phyloP scores from a whole-genome alignment of 2,113 vertebrate species.

The Microcebus griseorufus region DNA sequence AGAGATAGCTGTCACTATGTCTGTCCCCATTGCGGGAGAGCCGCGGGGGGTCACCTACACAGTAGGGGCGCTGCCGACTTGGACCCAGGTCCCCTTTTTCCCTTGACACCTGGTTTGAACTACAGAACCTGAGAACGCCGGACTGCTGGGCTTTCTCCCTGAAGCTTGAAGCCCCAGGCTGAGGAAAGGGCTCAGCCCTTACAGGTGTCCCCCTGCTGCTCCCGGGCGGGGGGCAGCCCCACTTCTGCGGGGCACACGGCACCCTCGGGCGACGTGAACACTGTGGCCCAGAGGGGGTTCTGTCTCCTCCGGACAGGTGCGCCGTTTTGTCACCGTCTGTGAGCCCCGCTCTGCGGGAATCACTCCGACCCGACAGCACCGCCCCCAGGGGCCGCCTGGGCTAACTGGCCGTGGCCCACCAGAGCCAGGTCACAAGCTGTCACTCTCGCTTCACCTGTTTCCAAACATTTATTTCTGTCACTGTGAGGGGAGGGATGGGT shows the following conservation, averaged over 20 bases:
- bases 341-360: background rate
- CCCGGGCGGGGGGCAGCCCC: background rate
- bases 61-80: background rate
- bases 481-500: no score
- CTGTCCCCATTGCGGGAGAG: background rate
- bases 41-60: rapidly evolving
- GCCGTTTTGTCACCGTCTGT: background rate
- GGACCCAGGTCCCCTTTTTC: background rate
- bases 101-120: background rate
- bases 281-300: background rate
- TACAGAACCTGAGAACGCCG: background rate
- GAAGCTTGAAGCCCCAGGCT: no score
- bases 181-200: background rate
- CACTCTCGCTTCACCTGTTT: background rate
- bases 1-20: background rate
- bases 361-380: rapidly evolving
- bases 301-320: background rate
- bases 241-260: background rate
- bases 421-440: background rate
- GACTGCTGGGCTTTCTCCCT: background rate
- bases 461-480: background rate
- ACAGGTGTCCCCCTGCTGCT: background rate
- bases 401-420: background rate
- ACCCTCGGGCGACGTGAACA: background rate
- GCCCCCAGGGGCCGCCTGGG: background rate